Conservation (phyloP, 2,113 vertebrate species). For the Serilophus lunatus region DNA sequence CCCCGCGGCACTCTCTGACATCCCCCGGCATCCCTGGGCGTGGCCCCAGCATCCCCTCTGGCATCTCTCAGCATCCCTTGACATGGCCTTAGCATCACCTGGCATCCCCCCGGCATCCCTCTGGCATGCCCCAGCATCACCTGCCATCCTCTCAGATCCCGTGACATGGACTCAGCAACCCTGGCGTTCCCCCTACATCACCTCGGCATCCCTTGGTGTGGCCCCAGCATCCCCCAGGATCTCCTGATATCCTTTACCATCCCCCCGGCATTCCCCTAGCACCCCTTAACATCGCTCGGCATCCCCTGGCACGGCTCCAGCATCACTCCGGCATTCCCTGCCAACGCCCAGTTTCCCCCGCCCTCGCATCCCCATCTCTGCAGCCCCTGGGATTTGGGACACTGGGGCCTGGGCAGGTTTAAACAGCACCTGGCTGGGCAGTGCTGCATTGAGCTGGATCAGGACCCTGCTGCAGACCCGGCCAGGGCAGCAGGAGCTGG, state of each 20-base stretch:
- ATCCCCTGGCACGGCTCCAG: not conserved
- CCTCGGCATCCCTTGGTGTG: not conserved
- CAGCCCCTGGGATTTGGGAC: not conserved
- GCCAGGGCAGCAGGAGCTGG: not conserved
- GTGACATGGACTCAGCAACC: not conserved
- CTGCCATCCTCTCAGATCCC: not conserved
- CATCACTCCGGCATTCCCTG: not conserved
- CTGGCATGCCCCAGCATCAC: not conserved
- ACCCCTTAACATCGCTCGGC: not conserved
- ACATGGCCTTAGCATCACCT: not conserved
- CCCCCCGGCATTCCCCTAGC: not conserved
- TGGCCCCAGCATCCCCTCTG: not conserved
- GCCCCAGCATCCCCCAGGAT: not conserved
- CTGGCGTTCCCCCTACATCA: not conserved
- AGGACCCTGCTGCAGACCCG: not conserved
- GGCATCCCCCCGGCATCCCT: not conserved
- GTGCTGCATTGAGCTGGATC: fast-evolving
- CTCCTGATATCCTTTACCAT: not conserved
- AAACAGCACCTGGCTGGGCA: not conserved
- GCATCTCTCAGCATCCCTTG: not conserved
- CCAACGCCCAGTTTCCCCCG: not conserved
- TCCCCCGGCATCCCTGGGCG: not conserved
- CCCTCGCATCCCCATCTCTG: not conserved
- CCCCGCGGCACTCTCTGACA: not conserved
- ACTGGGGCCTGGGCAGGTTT: not conserved